phyloP scores from a whole-genome alignment of 2,888 invertebrate species.

The Coelogynopora nodosa region DNA sequence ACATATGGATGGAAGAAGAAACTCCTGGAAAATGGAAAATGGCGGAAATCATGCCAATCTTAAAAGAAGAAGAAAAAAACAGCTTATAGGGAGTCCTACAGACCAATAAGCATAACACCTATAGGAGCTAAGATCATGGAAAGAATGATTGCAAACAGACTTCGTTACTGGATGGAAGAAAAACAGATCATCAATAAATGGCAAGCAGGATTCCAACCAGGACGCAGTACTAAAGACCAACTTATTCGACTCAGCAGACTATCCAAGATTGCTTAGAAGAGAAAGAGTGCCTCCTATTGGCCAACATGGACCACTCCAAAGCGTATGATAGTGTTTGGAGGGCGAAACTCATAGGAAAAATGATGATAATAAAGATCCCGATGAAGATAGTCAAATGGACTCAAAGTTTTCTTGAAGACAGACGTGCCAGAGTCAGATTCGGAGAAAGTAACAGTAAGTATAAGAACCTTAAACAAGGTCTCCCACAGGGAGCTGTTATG shows the following conservation, averaged over 20 bases:
- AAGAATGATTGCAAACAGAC: neutral
- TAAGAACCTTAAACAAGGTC: neutral
- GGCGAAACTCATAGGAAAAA: neutral
- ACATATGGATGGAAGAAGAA: neutral
- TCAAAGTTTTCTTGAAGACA: conserved; percentile 9
- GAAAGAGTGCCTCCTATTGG: neutral
- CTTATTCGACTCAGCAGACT: conserved; percentile 7
- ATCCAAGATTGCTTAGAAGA: conserved; percentile 21
- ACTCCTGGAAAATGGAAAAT: conserved; percentile 26
- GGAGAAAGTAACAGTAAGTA: neutral
- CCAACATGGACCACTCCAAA: conserved; percentile 8
- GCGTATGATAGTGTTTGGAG: conserved; percentile 18
- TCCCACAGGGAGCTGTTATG: conserved; percentile 2
- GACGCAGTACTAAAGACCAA: neutral
- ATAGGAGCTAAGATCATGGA: conserved; percentile 31
- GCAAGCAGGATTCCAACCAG: conserved; percentile 36
- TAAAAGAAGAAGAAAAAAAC: conserved; percentile 12
- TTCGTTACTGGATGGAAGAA: neutral
- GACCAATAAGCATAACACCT: conserved; percentile 18
- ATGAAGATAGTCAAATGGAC: conserved; percentile 22
- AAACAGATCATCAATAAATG: neutral
- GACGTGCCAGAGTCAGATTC: neutral
- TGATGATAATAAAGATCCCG: conserved; percentile 7
- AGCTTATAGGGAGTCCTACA: neutral
- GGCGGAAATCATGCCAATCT: neutral